phyloP scores from a whole-genome alignment of 2,888 invertebrate genomes.

The Macaria liturata region DNA sequence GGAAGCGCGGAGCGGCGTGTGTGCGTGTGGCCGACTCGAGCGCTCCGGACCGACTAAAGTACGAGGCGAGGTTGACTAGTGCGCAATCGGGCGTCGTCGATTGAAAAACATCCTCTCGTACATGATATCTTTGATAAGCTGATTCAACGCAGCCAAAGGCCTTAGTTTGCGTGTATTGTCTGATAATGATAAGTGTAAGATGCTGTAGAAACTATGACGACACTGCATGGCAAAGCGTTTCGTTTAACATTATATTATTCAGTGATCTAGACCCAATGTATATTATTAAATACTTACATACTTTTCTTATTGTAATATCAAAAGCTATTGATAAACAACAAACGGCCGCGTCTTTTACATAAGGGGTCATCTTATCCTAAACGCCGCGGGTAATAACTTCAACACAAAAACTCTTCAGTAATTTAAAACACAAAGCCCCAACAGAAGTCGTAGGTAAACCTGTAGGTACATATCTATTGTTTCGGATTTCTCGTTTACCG shows the following conservation, averaged over 20 bases:
- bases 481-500: slow-evolving; percentile 18
- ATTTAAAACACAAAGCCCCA: slow-evolving; percentile 4
- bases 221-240: no score
- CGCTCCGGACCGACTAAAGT: slow-evolving; percentile 24
- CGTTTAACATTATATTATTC: no score
- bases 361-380: slow-evolving; percentile 1
- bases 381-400: slow-evolving; percentile 4
- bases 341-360: background rate
- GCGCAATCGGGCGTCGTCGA: slow-evolving; percentile 25
- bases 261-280: no score
- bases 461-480: slow-evolving; percentile 4
- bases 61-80: slow-evolving; percentile 3
- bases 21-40: slow-evolving; percentile 24
- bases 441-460: background rate
- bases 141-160: slow-evolving; percentile 18
- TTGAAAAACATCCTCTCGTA: slow-evolving; percentile 35
- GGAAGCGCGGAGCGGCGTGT: slow-evolving; percentile 9
- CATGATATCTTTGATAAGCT: slow-evolving; percentile 37
- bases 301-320: no score
- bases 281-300: no score
- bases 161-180: slow-evolving; percentile 10
- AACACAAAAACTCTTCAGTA: background rate
- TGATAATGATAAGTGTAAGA: slow-evolving; percentile 6
- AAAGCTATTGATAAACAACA: background rate
- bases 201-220: background rate